Evolutionary conservation across 2,888 invertebrate species (phyloP), one percentile per base, ranked within the genome.

Genomic region (Latrodectus hesperus): DNA sequence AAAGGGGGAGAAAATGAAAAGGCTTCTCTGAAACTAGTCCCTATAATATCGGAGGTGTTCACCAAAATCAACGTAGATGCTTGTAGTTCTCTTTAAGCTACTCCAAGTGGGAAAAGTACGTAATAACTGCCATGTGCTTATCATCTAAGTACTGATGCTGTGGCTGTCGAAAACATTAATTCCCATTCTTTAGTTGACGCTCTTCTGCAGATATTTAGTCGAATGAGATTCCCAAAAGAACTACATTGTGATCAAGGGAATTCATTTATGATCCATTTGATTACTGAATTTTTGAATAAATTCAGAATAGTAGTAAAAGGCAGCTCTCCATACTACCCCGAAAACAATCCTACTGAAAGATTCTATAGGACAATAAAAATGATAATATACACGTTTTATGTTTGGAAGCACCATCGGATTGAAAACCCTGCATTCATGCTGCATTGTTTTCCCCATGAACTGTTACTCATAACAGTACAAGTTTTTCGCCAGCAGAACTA

Each of bases 41-140:
- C 72, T 0, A 26, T 84, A 9, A 77, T 84, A 10, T 38, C 60
- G 4, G 84, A 84, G 67, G 68, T 84, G 0, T 78, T 78, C 53
- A n/a, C 60, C 2, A 60, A 71, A 51, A 79, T 85, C 1, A 80
- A 85, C 64, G 6, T 75, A 6, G 85, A 85, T 73, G 70, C 60
- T n/a, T 67, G 67, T 17, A 26, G 75, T 8, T 74, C 71, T 0
- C 22, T 79, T 1, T 70, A 60, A 0, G 6, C 55, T 9, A 60
- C 68, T 14, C 5, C 53, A 12, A 73, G 49, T 9, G 64, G 9
- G 74, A 85, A 52, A 22, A 51, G 5, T 81, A 73, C 22, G 16
- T 81, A 17, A 22, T 81, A 9, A 67, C 73, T 9, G 73, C 38
- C 6, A 65, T 81, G 22, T 73, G 73, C 26, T 14, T 81, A 11